phyloP scores from a whole-genome alignment of 2,797 vertebrate species.

The Phoeniculus purpureus region DNA sequence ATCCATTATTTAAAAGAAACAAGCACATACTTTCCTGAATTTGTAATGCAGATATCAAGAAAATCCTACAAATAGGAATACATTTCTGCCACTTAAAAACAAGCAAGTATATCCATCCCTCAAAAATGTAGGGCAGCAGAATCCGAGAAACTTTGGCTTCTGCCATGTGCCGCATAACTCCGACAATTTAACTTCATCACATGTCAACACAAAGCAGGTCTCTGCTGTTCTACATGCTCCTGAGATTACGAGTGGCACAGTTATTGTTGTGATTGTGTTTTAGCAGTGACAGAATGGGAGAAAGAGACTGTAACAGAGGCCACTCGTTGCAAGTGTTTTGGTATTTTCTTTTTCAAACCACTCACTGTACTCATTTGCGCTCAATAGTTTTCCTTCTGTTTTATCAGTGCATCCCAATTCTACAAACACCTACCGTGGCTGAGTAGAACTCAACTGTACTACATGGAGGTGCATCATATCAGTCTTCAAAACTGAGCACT shows the following conservation, averaged over 20 bases:
- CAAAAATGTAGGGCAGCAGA: not conserved
- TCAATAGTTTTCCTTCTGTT: not conserved
- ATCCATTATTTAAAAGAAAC: constrained; percentile 69
- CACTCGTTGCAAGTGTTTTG: not conserved
- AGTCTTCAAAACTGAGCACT: not conserved
- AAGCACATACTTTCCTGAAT: constrained; percentile 19
- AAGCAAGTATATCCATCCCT: not conserved
- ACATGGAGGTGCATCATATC: not conserved
- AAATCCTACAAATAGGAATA: not conserved
- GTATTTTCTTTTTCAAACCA: no score
- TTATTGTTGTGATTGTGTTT: not conserved
- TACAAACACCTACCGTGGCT: not conserved
- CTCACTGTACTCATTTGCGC: rapidly evolving
- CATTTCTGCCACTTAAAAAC: not conserved
- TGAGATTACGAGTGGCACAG: not conserved
- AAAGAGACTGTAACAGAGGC: not conserved
- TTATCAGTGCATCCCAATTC: not conserved
- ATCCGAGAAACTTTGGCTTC: not conserved
- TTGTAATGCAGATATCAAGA: constrained; percentile 13
- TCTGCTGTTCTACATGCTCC: not conserved
- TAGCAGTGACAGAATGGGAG: not conserved
- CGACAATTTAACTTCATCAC: not conserved
- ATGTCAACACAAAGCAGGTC: not conserved
- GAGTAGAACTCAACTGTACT: not conserved
- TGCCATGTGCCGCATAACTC: not conserved